Conservation (phyloP, 2,888 invertebrate species). For the Lasioglossum pauxillum region DNA sequence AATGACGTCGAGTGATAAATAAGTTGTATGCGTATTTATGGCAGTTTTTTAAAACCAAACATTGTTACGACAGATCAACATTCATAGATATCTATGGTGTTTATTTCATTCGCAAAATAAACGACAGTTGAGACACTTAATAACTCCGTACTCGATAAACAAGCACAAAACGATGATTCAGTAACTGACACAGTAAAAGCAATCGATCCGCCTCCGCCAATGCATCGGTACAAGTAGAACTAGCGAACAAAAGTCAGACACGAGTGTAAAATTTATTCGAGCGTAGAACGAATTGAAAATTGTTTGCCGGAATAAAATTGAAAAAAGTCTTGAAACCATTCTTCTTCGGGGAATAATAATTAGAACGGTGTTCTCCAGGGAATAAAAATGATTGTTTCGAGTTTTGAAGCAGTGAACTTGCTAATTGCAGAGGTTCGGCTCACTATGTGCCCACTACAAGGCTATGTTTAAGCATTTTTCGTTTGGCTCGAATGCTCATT, state of each 20-base stretch:
- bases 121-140: not conserved
- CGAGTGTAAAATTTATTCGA: not conserved
- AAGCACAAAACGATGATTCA: not conserved
- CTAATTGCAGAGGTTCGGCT: not conserved
- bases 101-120: no score
- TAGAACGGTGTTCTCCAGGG: not conserved
- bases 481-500: constrained; percentile 1
- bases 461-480: constrained; percentile 1
- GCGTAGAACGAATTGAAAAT: not conserved
- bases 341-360: not conserved
- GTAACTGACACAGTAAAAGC: not conserved
- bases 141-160: not conserved
- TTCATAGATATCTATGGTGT: not conserved
- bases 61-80: not conserved
- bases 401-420: not conserved
- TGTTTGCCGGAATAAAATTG: not conserved
- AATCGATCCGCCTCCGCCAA: not conserved
- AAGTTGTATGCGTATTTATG: no score
- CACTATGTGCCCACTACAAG: not conserved
- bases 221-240: not conserved
- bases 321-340: not conserved
- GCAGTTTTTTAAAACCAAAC: not conserved
- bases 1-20: no score
- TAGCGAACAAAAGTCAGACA: not conserved
- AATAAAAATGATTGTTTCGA: not conserved